phyloP scores from a whole-genome alignment of 2,888 invertebrate species.

The Platycheirus albimanus region DNA sequence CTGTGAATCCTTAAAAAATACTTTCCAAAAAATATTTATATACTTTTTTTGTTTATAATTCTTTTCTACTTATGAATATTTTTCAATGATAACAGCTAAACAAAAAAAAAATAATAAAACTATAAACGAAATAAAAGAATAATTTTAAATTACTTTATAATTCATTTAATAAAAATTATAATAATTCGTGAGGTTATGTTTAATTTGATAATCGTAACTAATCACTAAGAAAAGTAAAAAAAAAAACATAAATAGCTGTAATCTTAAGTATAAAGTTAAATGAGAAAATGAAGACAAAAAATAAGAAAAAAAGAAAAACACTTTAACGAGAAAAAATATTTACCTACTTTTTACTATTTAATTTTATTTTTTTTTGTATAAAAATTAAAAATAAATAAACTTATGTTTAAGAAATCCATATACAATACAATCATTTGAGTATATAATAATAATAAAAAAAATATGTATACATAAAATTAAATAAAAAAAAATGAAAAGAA shows the following conservation, averaged over 20 bases:
- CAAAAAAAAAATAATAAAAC: slow-evolving; percentile 50
- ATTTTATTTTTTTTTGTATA: slow-evolving; percentile 69
- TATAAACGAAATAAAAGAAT: slow-evolving; percentile 67
- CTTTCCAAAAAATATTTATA: slow-evolving; percentile 43
- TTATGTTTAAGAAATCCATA: slow-evolving; percentile 69
- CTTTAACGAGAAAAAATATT: slow-evolving; percentile 69
- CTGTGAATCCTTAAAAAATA: slow-evolving; percentile 23
- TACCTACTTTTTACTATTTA: slow-evolving; percentile 67
- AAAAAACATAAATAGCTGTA: slow-evolving; percentile 72
- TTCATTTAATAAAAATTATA: slow-evolving; percentile 41
- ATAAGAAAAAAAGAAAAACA: slow-evolving; percentile 24
- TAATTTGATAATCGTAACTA: slow-evolving; percentile 68
- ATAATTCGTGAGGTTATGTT: slow-evolving; percentile 72
- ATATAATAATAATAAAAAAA: slow-evolving; percentile 58
- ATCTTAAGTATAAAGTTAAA: slow-evolving; percentile 76
- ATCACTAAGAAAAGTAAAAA: slow-evolving; percentile 65
- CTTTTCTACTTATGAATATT: slow-evolving; percentile 50
- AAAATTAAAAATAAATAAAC: slow-evolving; percentile 55
- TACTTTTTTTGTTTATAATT: slow-evolving; percentile 44
- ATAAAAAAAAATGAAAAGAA: slow-evolving; percentile 45
- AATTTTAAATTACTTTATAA: slow-evolving; percentile 59
- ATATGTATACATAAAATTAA: slow-evolving; percentile 63
- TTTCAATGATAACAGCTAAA: slow-evolving; percentile 64
- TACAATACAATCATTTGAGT: slow-evolving; percentile 73
- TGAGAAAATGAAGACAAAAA: slow-evolving; percentile 71